These are phyloP conservation scores for Norana najaformis DNA, from an alignment of 2,888 invertebrate genomes.

Conservation along the genomic window DNA sequence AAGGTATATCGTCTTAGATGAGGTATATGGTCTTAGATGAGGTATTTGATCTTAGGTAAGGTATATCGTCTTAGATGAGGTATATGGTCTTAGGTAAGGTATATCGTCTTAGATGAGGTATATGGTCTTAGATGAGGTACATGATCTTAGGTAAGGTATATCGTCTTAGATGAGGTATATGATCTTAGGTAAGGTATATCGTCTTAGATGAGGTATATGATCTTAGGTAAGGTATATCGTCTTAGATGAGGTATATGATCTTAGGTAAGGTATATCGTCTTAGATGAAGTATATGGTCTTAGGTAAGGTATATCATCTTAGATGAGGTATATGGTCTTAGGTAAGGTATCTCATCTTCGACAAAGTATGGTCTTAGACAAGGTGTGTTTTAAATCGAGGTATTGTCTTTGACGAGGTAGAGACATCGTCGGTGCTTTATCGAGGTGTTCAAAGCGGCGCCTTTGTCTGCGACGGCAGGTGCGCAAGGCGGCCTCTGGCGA, in stretches of 20 bases:
- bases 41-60: too few species aligned
- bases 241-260: neutral
- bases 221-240: neutral
- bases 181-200: too few species aligned
- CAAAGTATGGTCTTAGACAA: neutral
- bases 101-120: neutral
- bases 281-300: neutral
- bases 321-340: neutral
- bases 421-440: neutral
- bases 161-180: neutral
- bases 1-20: too few species aligned
- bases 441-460: neutral
- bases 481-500: slow-evolving; percentile 5
- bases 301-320: neutral
- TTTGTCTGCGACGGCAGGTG: neutral
- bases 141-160: too few species aligned
- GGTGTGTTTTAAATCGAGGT: too few species aligned
- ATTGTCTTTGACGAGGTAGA: neutral
- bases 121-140: neutral
- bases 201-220: neutral
- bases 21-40: too few species aligned
- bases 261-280: neutral
- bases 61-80: too few species aligned
- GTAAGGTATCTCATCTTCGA: neutral
- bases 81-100: neutral